Conservation (phyloP, 2,113 vertebrate genomes). For the Leptosomus discolor region DNA sequence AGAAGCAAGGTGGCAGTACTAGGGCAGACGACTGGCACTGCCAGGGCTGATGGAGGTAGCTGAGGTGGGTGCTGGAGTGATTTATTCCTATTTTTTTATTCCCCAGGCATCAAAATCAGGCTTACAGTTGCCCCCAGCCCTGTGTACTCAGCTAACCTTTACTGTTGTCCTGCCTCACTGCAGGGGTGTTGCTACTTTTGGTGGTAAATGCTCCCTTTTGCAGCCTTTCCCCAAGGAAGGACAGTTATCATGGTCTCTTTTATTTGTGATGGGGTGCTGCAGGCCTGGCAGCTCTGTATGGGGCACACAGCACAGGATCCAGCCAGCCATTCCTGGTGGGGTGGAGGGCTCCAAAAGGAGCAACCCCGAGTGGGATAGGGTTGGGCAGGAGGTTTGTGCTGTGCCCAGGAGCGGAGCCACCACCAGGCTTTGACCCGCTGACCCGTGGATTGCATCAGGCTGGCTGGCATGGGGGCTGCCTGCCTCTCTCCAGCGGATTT, state of each 20-base stretch:
- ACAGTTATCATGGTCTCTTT: accelerated
- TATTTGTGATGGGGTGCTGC: not conserved
- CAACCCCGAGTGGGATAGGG: not conserved
- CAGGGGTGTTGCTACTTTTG: not conserved
- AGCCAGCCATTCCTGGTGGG: accelerated
- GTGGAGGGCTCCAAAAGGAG: not conserved
- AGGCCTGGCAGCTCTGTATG: not conserved
- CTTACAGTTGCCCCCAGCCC: not conserved
- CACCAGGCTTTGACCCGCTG: not conserved
- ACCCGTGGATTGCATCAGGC: accelerated
- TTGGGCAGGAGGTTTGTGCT: not conserved
- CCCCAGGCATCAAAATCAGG: not conserved
- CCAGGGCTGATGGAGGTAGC: accelerated
- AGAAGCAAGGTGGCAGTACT: not conserved
- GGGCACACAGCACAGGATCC: not conserved
- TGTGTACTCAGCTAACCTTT: not conserved
- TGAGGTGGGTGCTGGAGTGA: not conserved
- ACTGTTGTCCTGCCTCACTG: not conserved
- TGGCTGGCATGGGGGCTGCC: not conserved
- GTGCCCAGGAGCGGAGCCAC: not conserved
- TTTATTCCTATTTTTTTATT: not conserved
- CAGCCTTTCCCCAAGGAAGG: not conserved
- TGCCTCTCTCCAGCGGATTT: not conserved
- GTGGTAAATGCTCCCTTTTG: not conserved
- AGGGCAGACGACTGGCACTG: not conserved